Conservation (phyloP, 2,797 vertebrate species). For the Lepilemur ruficaudatus region DNA sequence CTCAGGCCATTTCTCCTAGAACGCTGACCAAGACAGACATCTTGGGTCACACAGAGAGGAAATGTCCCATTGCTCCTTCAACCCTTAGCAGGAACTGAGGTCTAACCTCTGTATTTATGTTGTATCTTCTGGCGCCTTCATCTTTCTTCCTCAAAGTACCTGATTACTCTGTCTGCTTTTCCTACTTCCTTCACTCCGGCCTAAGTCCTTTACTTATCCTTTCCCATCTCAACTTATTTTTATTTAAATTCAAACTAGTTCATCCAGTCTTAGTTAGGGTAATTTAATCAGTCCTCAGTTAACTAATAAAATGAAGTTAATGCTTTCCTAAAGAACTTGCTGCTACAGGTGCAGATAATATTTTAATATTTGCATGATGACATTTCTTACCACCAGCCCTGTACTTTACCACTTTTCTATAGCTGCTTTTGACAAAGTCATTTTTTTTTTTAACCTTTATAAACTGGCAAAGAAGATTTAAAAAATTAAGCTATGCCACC, state of each 20-base stretch:
- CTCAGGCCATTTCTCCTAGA: neutral
- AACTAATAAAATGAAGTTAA: neutral
- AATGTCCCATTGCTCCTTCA: neutral
- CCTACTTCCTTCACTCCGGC: too few relatives aligned
- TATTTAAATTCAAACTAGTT: conserved; percentile 7
- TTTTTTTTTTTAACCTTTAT: neutral
- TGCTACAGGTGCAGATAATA: neutral
- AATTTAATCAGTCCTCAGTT: neutral
- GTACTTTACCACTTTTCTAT: neutral
- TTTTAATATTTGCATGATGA: neutral
- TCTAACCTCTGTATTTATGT: too few relatives aligned
- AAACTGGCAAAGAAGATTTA: neutral
- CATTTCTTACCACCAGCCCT: neutral
- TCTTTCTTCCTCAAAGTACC: fast-evolving
- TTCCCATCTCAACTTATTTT: neutral
- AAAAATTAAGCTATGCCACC: neutral
- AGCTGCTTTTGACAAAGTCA: neutral
- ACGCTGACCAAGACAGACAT: neutral
- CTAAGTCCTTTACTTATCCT: neutral
- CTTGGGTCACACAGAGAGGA: neutral
- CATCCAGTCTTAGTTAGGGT: neutral
- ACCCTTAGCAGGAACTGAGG: neutral
- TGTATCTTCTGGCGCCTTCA: neutral
- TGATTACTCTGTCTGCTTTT: neutral
- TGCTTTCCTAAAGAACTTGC: neutral